These are phyloP conservation scores for Carpatolechia fugitivella DNA, from an alignment of 2,888 invertebrate genomes.

Conservation along the genomic window DNA sequence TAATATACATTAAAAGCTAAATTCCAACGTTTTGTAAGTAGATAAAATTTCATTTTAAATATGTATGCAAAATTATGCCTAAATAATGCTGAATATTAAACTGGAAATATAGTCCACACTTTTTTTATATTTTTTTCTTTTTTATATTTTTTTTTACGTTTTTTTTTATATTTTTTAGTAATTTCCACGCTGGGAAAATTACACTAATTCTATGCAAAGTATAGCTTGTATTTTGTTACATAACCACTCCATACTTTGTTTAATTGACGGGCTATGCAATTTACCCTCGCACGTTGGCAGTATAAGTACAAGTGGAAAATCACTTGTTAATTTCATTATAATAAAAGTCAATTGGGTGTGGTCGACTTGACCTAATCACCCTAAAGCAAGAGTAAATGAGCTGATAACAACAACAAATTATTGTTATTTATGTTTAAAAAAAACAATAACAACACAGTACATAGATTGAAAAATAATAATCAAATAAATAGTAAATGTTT, in stretches of 20 bases:
- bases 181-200: conserved; percentile 87
- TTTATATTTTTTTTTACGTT: conserved; percentile 45
- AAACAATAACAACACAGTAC: conserved; percentile 19
- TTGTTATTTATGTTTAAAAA: no score
- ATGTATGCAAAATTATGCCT: conserved; percentile 74
- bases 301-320: conserved; percentile 61
- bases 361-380: no score
- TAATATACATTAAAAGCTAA: conserved; percentile 73
- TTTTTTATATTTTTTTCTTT: conserved; percentile 57
- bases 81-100: conserved; percentile 80
- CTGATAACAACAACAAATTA: no score
- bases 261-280: conserved; percentile 77
- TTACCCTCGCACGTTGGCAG: conserved; percentile 77
- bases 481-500: neutral
- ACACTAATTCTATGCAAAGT: conserved; percentile 96
- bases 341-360: no score
- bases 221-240: conserved; percentile 87
- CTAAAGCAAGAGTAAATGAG: no score
- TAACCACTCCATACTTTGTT: conserved; percentile 79
- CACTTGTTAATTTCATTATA: conserved; percentile 42
- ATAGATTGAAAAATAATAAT: neutral
- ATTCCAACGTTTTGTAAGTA: conserved; percentile 57
- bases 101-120: conserved; percentile 76
- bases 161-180: conserved; percentile 63
- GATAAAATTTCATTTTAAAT: conserved; percentile 53